A percentile compares a stretch with the other conserved stretches of the same genome.
These are phyloP conservation scores for Tachysurus vachellii DNA, from an alignment of 2,113 vertebrate genomes.

Conservation along the genomic window DNA sequence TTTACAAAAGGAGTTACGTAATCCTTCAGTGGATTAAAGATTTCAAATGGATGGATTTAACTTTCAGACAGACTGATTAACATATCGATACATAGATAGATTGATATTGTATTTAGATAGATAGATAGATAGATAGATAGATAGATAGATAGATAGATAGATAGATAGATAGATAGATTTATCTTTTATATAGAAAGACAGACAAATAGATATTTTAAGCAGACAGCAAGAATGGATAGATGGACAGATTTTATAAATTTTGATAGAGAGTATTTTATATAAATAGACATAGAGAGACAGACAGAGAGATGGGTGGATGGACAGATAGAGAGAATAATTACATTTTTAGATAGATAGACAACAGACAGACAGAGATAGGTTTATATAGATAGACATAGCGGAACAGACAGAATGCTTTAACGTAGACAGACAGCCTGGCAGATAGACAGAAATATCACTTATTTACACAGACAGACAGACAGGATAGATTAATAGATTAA, in stretches of 20 bases:
- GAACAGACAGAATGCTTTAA: not conserved
- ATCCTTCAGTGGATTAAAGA: not conserved
- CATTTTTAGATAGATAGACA: not conserved
- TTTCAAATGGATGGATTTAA: no score
- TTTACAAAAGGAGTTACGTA: not conserved
- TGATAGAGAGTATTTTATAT: not conserved
- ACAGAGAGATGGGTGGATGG: not conserved
- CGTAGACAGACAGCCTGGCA: not conserved
- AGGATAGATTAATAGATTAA: not conserved
- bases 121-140: no score
- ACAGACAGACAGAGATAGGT: not conserved
- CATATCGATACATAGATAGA: no score
- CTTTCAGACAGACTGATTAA: no score
- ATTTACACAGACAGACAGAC: not conserved
- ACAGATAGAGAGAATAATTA: not conserved
- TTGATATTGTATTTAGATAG: no score
- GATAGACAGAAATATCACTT: not conserved
- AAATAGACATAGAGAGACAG: not conserved
- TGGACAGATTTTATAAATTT: not conserved
- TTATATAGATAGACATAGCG: no score
- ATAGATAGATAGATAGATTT: not conserved
- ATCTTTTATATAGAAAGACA: not conserved
- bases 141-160: not conserved
- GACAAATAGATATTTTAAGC: not conserved
- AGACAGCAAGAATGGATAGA: not conserved